Percentiles rank a stretch among this genome's conserved stretches.
These are phyloP conservation scores for Ptiloglossa arizonensis DNA, from an alignment of 1,140 invertebrate genomes.

Conservation along the genomic window DNA sequence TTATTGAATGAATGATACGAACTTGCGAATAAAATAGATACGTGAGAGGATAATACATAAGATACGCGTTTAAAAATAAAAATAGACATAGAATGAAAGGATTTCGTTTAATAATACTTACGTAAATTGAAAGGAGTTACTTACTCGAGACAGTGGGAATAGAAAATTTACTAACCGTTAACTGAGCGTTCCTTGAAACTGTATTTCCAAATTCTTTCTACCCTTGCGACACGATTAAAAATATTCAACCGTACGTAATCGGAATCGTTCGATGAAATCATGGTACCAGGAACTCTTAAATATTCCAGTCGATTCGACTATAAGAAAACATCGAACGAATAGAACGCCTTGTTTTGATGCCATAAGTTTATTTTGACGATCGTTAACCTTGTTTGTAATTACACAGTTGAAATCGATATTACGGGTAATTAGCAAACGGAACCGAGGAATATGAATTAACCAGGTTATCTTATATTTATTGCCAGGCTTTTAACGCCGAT, in stretches of 20 bases:
- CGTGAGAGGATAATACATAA: too few species aligned
- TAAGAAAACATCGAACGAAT: neutral
- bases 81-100: too few species aligned
- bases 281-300: neutral
- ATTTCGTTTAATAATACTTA: too few species aligned
- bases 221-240: too few species aligned
- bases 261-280: neutral
- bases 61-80: too few species aligned
- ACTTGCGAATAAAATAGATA: too few species aligned
- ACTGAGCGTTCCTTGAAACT: too few species aligned
- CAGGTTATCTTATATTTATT: conserved; percentile 44
- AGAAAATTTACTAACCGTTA: too few species aligned
- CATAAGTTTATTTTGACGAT: conserved; percentile 29
- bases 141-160: too few species aligned
- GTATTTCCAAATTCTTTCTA: too few species aligned
- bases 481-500: conserved; percentile 37
- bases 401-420: conserved; percentile 23
- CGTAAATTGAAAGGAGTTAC: too few species aligned
- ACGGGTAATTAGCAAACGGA: conserved; percentile 32
- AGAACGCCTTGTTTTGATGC: neutral
- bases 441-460: conserved; percentile 29
- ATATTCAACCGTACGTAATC: neutral
- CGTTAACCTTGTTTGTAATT: conserved; percentile 21
- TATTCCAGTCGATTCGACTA: neutral
- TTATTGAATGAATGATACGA: too few species aligned